Evolutionary conservation across 2,113 vertebrate species (phyloP).

Genomic region (Rhipidura dahli): DNA sequence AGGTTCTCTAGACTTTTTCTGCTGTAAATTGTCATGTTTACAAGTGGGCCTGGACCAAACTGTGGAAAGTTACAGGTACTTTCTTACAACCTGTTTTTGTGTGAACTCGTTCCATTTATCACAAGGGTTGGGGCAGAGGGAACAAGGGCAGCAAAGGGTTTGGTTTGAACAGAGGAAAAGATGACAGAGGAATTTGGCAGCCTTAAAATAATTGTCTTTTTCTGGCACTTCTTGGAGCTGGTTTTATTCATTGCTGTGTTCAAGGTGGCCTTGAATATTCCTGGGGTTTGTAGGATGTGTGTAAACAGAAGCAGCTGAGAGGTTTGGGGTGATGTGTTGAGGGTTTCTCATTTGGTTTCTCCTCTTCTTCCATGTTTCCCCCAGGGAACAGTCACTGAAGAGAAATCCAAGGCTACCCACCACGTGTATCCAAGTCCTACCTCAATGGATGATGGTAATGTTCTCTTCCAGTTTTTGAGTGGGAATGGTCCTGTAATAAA

Average conservation of each 20-base stretch:
- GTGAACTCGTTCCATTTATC: not conserved
- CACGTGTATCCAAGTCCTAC: slow-evolving; percentile 85
- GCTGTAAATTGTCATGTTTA: not conserved
- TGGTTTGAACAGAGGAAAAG: not conserved
- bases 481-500: not conserved
- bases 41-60: not conserved
- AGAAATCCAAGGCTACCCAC: slow-evolving; percentile 95
- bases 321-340: not conserved
- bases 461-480: not conserved
- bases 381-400: slow-evolving; percentile 92
- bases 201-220: not conserved
- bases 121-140: not conserved
- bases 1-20: not conserved
- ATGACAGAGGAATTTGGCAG: not conserved
- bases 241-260: not conserved
- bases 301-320: not conserved
- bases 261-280: not conserved
- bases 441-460: slow-evolving; percentile 89
- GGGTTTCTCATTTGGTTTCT: not conserved
- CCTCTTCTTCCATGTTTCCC: not conserved
- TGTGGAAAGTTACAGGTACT: not conserved
- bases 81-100: not conserved
- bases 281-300: not conserved
- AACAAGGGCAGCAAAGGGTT: not conserved
- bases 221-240: not conserved